Evolutionary conservation across 2,113 vertebrate species (phyloP).

Genomic region (Beaufortia kweichowensis): DNA sequence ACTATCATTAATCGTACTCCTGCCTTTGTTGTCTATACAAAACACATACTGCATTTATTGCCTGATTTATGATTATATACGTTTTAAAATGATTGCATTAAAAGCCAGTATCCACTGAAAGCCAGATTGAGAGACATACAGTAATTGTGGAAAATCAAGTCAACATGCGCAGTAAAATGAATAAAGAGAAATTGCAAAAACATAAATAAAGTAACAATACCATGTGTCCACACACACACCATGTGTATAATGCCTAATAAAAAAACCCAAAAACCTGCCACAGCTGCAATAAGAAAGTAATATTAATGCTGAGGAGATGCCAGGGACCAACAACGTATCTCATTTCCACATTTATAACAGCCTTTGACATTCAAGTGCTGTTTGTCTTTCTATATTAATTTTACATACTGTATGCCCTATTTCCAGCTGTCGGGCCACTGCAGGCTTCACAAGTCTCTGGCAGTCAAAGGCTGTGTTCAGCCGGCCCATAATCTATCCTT

Average conservation of each 20-base stretch:
- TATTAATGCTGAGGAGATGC: background rate
- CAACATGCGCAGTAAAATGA: too few relatives aligned
- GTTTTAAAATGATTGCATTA: background rate
- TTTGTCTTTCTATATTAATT: slow-evolving; percentile 6
- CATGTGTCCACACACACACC: too few relatives aligned
- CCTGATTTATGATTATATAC: slow-evolving; percentile 12
- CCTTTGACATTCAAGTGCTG: background rate
- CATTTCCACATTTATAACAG: background rate
- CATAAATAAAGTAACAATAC: background rate
- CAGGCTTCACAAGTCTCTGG: background rate
- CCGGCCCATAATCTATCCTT: slow-evolving; percentile 1
- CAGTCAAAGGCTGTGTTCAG: background rate
- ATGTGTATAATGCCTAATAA: too few relatives aligned
- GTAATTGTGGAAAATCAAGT: background rate
- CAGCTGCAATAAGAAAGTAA: background rate
- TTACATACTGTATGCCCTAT: background rate
- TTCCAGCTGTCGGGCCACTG: background rate
- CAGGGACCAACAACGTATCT: background rate
- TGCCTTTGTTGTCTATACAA: background rate
- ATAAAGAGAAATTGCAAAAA: background rate
- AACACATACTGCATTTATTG: background rate
- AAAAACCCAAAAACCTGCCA: too few relatives aligned
- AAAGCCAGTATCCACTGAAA: background rate
- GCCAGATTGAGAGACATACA: background rate
- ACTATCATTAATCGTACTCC: background rate